Percentiles rank a stretch among this genome's conserved stretches.
Conservation (phyloP, 2,797 vertebrate species). For the Austrolebias charrua region DNA sequence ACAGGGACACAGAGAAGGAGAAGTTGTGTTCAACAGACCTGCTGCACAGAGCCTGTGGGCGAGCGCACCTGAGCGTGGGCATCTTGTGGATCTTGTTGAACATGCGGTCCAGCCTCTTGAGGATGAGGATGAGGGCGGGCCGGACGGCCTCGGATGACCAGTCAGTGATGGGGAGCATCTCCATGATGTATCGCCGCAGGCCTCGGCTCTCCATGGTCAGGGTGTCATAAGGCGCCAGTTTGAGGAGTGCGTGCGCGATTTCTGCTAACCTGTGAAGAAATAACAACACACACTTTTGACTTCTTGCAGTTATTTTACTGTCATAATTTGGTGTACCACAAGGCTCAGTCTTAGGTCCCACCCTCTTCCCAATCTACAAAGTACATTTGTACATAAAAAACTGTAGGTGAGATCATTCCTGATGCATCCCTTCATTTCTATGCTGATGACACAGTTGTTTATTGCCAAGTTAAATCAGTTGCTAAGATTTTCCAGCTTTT, state of each 20-base stretch:
- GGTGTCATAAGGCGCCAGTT: slow-evolving; percentile 96
- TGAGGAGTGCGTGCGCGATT: slow-evolving; percentile 95
- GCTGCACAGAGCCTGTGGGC: slow-evolving; percentile 80
- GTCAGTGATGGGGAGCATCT: slow-evolving; percentile 98
- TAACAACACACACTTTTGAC: no score
- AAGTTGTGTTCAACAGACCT: slow-evolving; percentile 76
- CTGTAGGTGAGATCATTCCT: no score
- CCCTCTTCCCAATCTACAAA: no score
- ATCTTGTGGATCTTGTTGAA: slow-evolving; percentile 99
- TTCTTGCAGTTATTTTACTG: no score
- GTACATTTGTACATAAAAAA: no score
- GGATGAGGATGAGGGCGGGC: slow-evolving; percentile 97
- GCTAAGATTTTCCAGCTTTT: no score
- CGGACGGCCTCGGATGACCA: slow-evolving; percentile 96
- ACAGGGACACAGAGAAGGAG: slow-evolving; percentile 57
- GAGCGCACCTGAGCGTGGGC: slow-evolving; percentile 97
- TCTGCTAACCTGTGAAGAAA: slow-evolving; percentile 87
- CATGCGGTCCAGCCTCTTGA: slow-evolving; percentile 99
- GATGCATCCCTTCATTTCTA: no score
- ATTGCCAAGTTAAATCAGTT: no score
- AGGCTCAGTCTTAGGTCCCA: no score
- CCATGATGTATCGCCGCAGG: slow-evolving; percentile 93
- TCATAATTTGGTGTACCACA: no score
- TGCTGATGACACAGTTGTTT: no score
- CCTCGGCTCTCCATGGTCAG: slow-evolving; percentile 98